Percentiles rank a stretch among this genome's conserved stretches.
Conservation (phyloP, 2,888 invertebrate genomes). For the Mythimna albipuncta region DNA sequence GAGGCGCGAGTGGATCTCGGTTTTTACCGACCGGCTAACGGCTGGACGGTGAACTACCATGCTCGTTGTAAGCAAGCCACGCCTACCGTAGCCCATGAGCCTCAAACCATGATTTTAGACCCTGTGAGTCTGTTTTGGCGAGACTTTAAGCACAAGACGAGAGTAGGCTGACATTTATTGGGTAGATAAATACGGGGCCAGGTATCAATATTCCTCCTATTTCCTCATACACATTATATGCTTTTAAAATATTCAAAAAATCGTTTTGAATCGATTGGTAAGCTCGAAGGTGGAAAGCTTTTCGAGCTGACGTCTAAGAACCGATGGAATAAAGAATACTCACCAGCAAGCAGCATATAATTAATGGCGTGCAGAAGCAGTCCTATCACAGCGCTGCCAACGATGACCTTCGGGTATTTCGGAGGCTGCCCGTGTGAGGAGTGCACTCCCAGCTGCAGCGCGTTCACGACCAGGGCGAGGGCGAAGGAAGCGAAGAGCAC, state of each 20-base stretch:
- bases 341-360: conserved; percentile 95
- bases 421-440: conserved; percentile 87
- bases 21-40: no score
- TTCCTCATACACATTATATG: neutral
- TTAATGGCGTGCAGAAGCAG: conserved; percentile 94
- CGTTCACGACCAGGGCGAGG: conserved; percentile 95
- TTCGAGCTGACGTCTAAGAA: neutral
- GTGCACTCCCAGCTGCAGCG: conserved; percentile 95
- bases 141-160: no score
- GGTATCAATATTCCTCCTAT: no score
- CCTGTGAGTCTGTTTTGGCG: no score
- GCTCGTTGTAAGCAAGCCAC: no score
- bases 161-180: neutral
- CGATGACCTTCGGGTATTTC: conserved; percentile 92
- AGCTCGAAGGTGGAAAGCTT: neutral
- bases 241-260: neutral
- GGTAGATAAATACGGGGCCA: no score
- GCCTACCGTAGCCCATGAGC: no score
- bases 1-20: no score
- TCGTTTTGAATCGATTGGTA: no score
- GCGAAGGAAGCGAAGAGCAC: conserved; percentile 96
- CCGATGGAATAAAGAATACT: conserved; percentile 57
- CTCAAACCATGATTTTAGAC: no score
- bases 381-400: conserved; percentile 95
- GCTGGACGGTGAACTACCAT: no score